A percentile compares a stretch with the other conserved stretches of the same genome.
Evolutionary conservation across 2,888 invertebrate species (phyloP).

Genomic region (Netelia inedita): DNA sequence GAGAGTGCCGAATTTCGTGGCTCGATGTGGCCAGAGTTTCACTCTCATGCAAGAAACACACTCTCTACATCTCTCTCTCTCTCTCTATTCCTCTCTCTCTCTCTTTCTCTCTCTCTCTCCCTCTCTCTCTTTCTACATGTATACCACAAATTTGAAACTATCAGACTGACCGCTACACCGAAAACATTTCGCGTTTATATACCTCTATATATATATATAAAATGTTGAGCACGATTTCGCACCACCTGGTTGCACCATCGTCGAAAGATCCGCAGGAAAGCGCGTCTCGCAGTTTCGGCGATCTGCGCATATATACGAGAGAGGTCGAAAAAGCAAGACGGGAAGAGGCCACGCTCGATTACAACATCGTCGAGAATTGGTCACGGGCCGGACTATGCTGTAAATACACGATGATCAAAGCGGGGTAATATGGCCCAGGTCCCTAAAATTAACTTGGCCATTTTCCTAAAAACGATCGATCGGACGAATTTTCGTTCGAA

Average conservation of each 20-base stretch:
- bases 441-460: too few species aligned
- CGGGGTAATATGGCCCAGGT: neutral
- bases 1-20: conserved; percentile 50
- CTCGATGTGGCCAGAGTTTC: conserved; percentile 37
- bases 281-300: conserved; percentile 47
- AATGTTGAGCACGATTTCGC: conserved; percentile 43
- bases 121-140: neutral
- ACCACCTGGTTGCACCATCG: conserved; percentile 67
- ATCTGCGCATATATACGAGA: conserved; percentile 30
- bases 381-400: conserved; percentile 50
- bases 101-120: neutral
- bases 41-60: conserved; percentile 28
- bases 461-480: too few species aligned
- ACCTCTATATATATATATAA: neutral
- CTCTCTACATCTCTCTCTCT: conserved; percentile 4
- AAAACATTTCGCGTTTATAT: neutral
- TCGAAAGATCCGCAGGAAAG: conserved; percentile 16
- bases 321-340: conserved; percentile 36
- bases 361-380: conserved; percentile 66
- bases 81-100: neutral
- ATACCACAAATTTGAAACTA: conserved; percentile 30
- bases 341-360: conserved; percentile 45
- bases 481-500: too few species aligned
- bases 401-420: neutral
- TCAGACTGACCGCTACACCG: conserved; percentile 17